Percentiles rank a stretch among this genome's conserved stretches.
Evolutionary conservation across 2,797 vertebrate species (phyloP).

Genomic region (Anguilla marmorata): DNA sequence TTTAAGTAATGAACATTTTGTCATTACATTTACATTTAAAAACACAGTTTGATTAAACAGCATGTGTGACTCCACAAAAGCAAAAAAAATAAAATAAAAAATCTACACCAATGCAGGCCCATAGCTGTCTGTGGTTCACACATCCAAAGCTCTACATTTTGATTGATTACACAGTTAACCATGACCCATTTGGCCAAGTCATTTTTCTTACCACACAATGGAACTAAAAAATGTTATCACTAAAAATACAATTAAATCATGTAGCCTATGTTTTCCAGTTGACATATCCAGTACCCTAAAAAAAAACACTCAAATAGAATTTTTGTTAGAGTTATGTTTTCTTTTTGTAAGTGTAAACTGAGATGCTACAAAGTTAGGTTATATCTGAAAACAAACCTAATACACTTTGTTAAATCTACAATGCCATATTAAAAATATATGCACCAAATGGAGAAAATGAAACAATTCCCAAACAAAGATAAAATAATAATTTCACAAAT

Average conservation of each 20-base stretch:
- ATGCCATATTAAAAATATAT: slow-evolving; percentile 17
- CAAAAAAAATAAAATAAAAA: neutral
- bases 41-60: neutral
- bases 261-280: neutral
- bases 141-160: neutral
- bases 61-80: neutral
- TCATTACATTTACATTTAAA: slow-evolving; percentile 5
- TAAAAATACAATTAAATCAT: neutral
- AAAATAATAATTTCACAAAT: slow-evolving; percentile 9
- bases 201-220: neutral
- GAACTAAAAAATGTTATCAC: neutral
- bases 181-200: neutral
- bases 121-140: neutral
- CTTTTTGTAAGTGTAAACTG: neutral
- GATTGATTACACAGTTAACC: neutral
- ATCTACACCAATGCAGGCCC: neutral
- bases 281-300: neutral
- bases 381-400: neutral
- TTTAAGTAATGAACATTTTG: slow-evolving; percentile 5
- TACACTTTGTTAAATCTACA: neutral
- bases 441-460: slow-evolving; percentile 7
- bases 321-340: neutral
- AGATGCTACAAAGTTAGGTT: neutral
- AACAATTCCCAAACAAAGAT: neutral
- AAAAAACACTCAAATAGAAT: neutral